Evolutionary conservation across 1,140 invertebrate species (phyloP).

Genomic region (Heliconius melpomene): DNA sequence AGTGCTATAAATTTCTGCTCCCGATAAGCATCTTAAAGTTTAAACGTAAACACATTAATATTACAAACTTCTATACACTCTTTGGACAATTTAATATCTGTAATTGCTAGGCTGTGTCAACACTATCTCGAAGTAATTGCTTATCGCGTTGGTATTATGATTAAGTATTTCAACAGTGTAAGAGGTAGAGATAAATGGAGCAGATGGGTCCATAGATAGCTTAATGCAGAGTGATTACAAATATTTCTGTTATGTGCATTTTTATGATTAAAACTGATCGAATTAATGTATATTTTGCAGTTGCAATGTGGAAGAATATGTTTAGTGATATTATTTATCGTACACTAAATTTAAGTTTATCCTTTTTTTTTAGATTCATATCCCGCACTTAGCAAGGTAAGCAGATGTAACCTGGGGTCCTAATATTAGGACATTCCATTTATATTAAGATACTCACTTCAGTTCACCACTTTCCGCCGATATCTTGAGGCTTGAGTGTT

Average conservation of each 20-base stretch:
- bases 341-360: no score
- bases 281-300: no score
- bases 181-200: background rate
- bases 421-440: no score
- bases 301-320: no score
- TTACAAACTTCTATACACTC: background rate
- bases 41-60: background rate
- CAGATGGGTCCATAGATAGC: conserved; percentile 8
- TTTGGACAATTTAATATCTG: conserved; percentile 14
- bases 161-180: conserved; percentile 8
- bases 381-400: no score
- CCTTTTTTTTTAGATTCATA: no score
- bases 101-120: conserved; percentile 14
- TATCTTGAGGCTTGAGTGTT: no score
- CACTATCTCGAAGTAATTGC: conserved; percentile 8
- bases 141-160: conserved; percentile 6
- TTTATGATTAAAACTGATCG: background rate
- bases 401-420: no score
- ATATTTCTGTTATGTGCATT: background rate
- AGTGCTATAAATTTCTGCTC: background rate
- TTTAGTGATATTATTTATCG: no score
- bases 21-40: background rate
- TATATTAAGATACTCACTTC: no score
- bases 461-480: no score
- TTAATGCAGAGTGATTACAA: conserved; percentile 9